These are phyloP conservation scores for Asteroscopus sphinx DNA, from an alignment of 2,888 invertebrate species.

Conservation along the genomic window DNA sequence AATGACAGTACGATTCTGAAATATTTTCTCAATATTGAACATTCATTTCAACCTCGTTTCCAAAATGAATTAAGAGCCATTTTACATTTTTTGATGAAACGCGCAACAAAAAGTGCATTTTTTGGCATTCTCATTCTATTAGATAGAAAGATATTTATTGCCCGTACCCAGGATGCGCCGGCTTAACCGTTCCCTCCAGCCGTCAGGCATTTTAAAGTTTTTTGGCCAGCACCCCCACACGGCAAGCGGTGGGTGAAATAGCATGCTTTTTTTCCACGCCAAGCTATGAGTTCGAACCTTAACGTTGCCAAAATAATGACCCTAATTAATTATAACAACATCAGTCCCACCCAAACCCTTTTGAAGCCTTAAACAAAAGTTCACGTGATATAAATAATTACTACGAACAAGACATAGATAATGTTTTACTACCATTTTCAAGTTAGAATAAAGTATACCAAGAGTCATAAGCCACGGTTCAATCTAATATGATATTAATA, in stretches of 20 bases:
- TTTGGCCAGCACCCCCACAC: no score
- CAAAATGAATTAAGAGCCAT: no score
- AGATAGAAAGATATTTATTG: no score
- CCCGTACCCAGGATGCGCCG: no score
- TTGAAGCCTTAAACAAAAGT: constrained; percentile 6
- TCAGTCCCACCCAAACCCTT: constrained; percentile 1
- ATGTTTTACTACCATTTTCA: constrained; percentile 17
- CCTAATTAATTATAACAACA: constrained; percentile 14
- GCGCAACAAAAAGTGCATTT: no score
- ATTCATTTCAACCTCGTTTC: no score
- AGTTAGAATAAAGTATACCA: constrained; percentile 7
- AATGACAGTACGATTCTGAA: not conserved
- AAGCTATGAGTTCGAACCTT: not conserved
- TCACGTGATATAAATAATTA: constrained; percentile 1
- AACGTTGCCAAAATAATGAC: not conserved
- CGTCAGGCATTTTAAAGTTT: no score
- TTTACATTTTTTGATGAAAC: no score
- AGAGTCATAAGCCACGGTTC: constrained; percentile 42
- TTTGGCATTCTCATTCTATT: no score
- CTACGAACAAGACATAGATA: constrained; percentile 2
- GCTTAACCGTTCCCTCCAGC: no score
- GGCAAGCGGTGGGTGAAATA: no score
- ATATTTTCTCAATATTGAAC: not conserved
- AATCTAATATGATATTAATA: constrained; percentile 51
- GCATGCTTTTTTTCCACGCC: no score